phyloP scores from a whole-genome alignment of 1,140 invertebrate species.

The Hycleus cichorii region DNA sequence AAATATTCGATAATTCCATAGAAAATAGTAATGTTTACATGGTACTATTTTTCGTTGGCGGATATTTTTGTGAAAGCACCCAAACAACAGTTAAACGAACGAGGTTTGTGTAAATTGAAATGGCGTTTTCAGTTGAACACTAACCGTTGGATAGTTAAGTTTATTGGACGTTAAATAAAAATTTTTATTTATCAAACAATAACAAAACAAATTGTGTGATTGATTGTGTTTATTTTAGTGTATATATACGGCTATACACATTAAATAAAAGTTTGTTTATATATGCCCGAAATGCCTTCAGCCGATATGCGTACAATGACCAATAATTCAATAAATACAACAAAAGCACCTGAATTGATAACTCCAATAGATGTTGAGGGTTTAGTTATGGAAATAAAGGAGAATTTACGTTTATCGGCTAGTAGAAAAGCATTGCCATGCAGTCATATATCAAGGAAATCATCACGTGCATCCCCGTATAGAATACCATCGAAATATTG shows the following conservation, averaged over 20 bases:
- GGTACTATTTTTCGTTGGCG: constrained; percentile 31
- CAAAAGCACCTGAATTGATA: constrained; percentile 30
- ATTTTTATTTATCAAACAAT: constrained; percentile 5
- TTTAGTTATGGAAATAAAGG: constrained; percentile 61
- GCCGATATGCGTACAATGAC: constrained; percentile 33
- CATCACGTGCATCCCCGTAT: constrained; percentile 54
- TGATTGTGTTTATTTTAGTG: background rate
- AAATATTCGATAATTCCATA: background rate
- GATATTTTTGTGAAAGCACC: constrained; percentile 32
- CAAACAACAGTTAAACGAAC: constrained; percentile 29
- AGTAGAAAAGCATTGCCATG: constrained; percentile 35
- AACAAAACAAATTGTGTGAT: background rate
- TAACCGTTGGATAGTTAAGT: constrained; percentile 1
- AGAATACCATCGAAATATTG: constrained; percentile 44
- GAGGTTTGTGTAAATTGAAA: constrained; percentile 15
- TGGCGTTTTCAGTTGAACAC: constrained; percentile 9
- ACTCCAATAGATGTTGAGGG: constrained; percentile 49
- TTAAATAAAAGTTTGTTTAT: constrained; percentile 1
- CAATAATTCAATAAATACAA: constrained; percentile 16
- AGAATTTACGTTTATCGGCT: constrained; percentile 54
- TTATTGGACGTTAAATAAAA: background rate
- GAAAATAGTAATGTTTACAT: constrained; percentile 26
- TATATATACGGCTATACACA: background rate
- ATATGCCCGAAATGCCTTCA: constrained; percentile 34
- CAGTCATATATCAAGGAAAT: constrained; percentile 37